Conservation (phyloP, 2,113 vertebrate genomes). For the Podiceps cristatus region DNA sequence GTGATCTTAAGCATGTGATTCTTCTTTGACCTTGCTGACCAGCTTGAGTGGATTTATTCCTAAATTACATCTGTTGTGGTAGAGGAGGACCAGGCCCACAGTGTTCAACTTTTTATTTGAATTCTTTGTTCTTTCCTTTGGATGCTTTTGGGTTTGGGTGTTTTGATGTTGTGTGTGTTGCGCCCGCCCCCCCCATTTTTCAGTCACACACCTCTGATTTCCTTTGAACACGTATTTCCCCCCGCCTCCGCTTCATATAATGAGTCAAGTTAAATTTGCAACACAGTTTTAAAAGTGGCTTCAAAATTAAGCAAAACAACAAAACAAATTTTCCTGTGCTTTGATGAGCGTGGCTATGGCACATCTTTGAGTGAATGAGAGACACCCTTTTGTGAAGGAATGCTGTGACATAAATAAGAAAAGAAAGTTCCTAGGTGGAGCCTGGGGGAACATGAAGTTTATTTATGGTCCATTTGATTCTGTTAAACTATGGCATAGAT, state of each 20-base stretch:
- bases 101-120: not conserved
- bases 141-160: not conserved
- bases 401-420: not conserved
- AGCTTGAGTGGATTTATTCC: constrained; percentile 8
- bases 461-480: not conserved
- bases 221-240: not conserved
- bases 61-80: not conserved
- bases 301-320: not conserved
- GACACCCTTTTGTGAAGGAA: not conserved
- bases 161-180: not conserved
- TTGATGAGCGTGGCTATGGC: not conserved
- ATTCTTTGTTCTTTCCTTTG: not conserved
- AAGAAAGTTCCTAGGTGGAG: not conserved
- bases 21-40: constrained; percentile 21
- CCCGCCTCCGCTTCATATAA: not conserved
- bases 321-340: not conserved
- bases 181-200: not conserved
- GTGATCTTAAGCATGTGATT: not conserved
- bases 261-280: not conserved
- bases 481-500: not conserved
- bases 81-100: not conserved
- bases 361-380: not conserved
- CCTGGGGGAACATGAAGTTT: not conserved
- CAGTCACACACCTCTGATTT: not conserved
- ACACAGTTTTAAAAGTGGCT: not conserved